These are phyloP conservation scores for Papilio protenor DNA, from an alignment of 2,888 invertebrate genomes.

Conservation along the genomic window DNA sequence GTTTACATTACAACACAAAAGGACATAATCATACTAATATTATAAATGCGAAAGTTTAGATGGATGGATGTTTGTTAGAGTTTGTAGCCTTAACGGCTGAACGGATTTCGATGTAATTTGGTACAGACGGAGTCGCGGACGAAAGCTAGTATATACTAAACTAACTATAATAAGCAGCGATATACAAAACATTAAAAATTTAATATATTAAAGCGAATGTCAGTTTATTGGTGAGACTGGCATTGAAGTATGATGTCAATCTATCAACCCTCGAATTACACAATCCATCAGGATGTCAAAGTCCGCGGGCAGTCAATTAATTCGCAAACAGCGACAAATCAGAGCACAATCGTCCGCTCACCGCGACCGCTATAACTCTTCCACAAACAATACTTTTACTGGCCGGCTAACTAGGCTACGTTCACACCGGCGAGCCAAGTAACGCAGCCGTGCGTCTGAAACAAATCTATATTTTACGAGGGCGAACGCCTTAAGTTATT, in stretches of 20 bases:
- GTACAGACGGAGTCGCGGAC: too few species aligned
- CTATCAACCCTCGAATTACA: not conserved
- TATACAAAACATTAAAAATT: not conserved
- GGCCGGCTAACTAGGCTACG: constrained; percentile 48
- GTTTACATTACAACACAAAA: too few species aligned
- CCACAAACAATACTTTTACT: constrained; percentile 49
- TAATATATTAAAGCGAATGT: not conserved
- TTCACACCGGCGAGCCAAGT: constrained; percentile 44
- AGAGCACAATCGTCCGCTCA: constrained; percentile 20
- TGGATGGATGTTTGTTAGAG: too few species aligned
- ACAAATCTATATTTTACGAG: constrained; percentile 25
- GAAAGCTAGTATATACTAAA: too few species aligned
- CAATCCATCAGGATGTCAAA: constrained; percentile 24
- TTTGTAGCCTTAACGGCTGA: too few species aligned
- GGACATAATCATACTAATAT: too few species aligned
- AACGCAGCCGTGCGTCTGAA: not conserved
- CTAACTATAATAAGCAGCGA: not conserved
- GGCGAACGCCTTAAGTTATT: constrained; percentile 21
- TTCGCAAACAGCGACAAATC: constrained; percentile 35
- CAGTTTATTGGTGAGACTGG: not conserved
- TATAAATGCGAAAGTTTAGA: too few species aligned
- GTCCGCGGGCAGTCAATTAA: constrained; percentile 29
- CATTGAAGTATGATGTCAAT: not conserved
- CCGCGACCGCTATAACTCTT: constrained; percentile 29
- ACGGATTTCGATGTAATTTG: too few species aligned